Evolutionary conservation across 2,113 vertebrate genomes (phyloP).

Genomic region (Papio anubis): DNA sequence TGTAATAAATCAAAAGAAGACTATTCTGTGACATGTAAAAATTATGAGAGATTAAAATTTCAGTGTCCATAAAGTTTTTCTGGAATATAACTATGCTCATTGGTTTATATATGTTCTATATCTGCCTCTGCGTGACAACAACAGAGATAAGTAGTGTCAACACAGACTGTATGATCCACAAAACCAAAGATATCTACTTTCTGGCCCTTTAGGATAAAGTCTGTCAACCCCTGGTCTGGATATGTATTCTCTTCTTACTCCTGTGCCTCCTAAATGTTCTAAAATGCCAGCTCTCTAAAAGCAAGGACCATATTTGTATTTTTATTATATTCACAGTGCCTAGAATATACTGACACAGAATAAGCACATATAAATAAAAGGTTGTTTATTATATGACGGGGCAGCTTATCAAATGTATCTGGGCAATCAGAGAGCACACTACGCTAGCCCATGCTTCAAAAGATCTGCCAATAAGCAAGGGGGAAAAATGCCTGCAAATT

Average conservation of each 20-base stretch:
- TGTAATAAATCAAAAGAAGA: slow-evolving; percentile 12
- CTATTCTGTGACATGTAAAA: background rate
- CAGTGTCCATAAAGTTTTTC: background rate
- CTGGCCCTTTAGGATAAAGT: background rate
- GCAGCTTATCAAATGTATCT: background rate
- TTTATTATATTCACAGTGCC: background rate
- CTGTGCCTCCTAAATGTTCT: background rate
- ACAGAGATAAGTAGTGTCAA: background rate
- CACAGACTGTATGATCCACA: background rate
- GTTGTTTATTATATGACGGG: background rate
- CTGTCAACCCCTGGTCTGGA: background rate
- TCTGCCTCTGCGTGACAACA: background rate
- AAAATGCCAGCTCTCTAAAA: background rate
- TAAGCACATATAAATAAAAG: background rate
- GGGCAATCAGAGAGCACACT: background rate
- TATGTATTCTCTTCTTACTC: background rate
- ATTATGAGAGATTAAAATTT: background rate
- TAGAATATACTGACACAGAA: background rate
- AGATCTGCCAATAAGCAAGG: background rate
- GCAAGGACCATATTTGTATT: background rate
- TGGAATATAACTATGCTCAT: background rate
- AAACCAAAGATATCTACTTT: background rate
- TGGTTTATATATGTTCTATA: background rate
- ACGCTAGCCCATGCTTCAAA: background rate
- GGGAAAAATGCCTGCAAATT: background rate